These are phyloP conservation scores for Pseudomyrmex sp. DNA, from an alignment of 1,140 invertebrate genomes.

Conservation along the genomic window DNA sequence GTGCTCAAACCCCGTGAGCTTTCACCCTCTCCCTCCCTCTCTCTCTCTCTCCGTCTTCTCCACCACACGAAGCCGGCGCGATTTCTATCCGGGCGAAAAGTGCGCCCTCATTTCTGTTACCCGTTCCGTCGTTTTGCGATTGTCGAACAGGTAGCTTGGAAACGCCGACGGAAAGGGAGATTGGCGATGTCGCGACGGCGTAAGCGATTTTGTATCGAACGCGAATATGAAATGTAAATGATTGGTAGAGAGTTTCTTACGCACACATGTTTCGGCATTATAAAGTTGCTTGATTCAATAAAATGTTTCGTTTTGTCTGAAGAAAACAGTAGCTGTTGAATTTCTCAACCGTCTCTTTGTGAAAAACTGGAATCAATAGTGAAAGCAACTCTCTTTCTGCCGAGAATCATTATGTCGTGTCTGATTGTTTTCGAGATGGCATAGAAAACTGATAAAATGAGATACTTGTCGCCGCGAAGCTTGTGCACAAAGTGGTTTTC, in stretches of 20 bases:
- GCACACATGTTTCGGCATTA: neutral
- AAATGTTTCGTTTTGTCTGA: neutral
- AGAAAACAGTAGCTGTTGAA: neutral
- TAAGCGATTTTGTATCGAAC: neutral
- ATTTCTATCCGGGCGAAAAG: constrained; percentile 42
- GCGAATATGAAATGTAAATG: neutral
- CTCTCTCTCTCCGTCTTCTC: neutral
- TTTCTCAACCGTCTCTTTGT: neutral
- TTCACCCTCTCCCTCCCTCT: no score
- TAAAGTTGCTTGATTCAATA: neutral
- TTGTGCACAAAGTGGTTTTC: constrained; percentile 3
- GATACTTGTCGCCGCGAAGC: neutral
- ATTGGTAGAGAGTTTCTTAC: neutral
- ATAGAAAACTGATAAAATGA: constrained; percentile 12
- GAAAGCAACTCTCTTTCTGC: neutral
- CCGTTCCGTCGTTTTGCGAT: constrained; percentile 16
- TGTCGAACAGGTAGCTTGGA: constrained; percentile 2
- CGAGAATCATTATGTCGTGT: constrained; percentile 1
- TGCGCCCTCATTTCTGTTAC: constrained; percentile 28
- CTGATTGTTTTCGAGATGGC: neutral
- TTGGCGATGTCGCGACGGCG: neutral
- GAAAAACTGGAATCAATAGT: neutral
- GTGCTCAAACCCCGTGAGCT: constrained; percentile 11
- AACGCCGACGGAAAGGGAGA: neutral
- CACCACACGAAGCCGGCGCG: constrained; percentile 21